phyloP scores from a whole-genome alignment of 2,797 vertebrate genomes.

The Amazonetta brasiliensis region DNA sequence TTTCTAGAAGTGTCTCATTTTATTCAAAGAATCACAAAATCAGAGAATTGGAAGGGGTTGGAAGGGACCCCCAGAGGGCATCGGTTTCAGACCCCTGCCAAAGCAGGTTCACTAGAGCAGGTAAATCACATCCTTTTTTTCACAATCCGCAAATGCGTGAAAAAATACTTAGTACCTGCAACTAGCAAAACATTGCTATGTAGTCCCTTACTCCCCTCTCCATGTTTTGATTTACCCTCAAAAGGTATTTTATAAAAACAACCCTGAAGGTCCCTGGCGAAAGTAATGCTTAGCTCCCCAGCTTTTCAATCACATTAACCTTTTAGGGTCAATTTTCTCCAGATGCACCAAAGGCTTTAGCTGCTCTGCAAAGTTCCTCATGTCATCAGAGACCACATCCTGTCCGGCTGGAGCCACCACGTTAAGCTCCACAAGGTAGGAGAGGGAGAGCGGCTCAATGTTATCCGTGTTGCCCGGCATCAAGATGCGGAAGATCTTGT shows the following conservation, averaged over 20 bases:
- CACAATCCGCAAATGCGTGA: neutral
- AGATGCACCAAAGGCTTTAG: constrained; percentile 95
- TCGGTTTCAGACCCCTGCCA: no score
- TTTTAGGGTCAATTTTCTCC: constrained; percentile 97
- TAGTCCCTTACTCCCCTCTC: neutral
- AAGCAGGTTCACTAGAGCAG: no score
- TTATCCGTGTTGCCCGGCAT: constrained; percentile 93
- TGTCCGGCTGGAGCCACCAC: constrained; percentile 93
- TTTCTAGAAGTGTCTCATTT: neutral
- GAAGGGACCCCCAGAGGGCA: no score
- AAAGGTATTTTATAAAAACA: neutral
- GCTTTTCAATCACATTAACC: constrained; percentile 80
- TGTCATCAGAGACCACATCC: constrained; percentile 93
- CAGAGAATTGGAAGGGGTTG: no score
- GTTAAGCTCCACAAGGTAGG: constrained; percentile 94
- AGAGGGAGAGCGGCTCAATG: constrained; percentile 92
- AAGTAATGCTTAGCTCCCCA: neutral
- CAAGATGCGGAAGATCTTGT: constrained; percentile 93
- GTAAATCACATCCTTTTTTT: no score
- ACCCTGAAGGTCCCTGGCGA: neutral
- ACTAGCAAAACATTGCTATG: accelerated
- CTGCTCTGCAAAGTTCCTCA: constrained; percentile 97
- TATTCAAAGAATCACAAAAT: neutral
- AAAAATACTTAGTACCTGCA: accelerated
- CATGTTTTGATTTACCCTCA: neutral